Evolutionary conservation across 1,140 invertebrate species (phyloP), one percentile per base, ranked within the genome.

Genomic region (Neodiprion lecontei): DNA sequence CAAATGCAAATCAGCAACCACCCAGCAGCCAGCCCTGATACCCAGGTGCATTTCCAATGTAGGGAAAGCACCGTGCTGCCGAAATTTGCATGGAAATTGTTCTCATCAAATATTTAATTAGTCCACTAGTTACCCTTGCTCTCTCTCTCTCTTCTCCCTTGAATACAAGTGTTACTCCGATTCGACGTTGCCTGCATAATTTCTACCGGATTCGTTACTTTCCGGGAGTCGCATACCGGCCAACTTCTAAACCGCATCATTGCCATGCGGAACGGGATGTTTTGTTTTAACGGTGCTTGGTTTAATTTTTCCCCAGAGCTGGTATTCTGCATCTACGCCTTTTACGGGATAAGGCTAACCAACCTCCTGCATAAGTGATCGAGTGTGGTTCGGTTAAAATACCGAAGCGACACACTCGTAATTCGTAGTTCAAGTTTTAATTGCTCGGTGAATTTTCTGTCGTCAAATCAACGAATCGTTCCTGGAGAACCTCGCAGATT

Each of bases 61-160:
- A 40, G 28, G 28, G 5, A 40, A 40, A 61, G 53, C 53, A 61
- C n/a, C 9, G 53, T 40, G 28, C n/a, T 40, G 53, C 53, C 53
- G 53, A 61, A 61, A 61, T 61, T 61, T 61, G 53, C 53, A 61
- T 61, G 53, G 11, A 61, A 61, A 61, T 61, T 61, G 53, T 61
- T 61, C 53, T 61, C 53, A 61, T 61, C 53, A 61, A 61, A 61
- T 61, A 61, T 14, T 61, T 61, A 61, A 61, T 61, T 61, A 61
- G 53, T 61, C 53, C 53, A 61, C 53, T 17, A 61, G 53, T 61
- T 61, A 61, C 53, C 0, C 28, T 40, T 61, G 4, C 53, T 17
- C 53, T 61, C 4, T 5, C 28, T 40, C 53, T 17, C 53, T 61
- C 4, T 5, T 5, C 5, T 40, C 11, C 11, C 53, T 14, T 61